These are phyloP conservation scores for Phyllotis vaccarum DNA, from an alignment of 2,797 vertebrate species.

Conservation along the genomic window DNA sequence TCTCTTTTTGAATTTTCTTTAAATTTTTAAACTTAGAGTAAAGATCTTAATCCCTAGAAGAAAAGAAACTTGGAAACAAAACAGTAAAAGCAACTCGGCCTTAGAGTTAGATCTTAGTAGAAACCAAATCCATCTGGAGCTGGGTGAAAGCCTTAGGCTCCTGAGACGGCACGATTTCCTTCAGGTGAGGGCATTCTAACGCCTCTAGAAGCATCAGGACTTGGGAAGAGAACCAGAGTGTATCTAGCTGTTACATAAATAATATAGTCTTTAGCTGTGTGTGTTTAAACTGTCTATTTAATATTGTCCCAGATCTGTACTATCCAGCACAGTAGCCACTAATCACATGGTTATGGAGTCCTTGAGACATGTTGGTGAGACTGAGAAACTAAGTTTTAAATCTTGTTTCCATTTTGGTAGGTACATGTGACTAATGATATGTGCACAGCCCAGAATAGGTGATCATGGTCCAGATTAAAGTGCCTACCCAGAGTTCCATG, in stretches of 20 bases:
- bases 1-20: background rate
- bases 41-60: background rate
- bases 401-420: constrained; percentile 43
- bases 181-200: constrained; percentile 19
- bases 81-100: background rate
- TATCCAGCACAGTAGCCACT: background rate
- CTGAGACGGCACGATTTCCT: background rate
- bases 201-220: constrained; percentile 5
- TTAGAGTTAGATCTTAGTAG: constrained; percentile 17
- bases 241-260: constrained; percentile 23
- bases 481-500: background rate
- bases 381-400: constrained; percentile 33
- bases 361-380: background rate
- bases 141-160: background rate
- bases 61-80: constrained; percentile 43
- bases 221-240: background rate
- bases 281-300: background rate
- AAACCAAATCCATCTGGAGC: background rate
- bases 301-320: background rate
- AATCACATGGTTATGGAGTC: background rate
- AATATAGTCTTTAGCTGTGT: constrained; percentile 5
- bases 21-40: constrained; percentile 45
- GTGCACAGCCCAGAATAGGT: background rate
- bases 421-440: background rate
- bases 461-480: background rate